phyloP scores from a whole-genome alignment of 2,113 vertebrate genomes.

The Sphyrna mokarran region DNA sequence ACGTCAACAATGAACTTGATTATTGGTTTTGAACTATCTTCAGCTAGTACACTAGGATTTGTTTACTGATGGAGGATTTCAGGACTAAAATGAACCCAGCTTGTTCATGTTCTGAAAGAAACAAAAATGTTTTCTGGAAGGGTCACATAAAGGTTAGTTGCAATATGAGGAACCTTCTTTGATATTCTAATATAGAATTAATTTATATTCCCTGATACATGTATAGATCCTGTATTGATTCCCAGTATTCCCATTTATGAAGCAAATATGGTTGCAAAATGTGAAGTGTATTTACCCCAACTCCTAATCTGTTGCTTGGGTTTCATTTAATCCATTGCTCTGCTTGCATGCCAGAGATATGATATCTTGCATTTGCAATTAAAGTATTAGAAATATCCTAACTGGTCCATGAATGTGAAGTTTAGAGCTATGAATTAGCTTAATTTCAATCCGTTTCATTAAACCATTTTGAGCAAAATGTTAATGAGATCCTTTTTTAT shows the following conservation, averaged over 20 bases:
- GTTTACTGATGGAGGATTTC: constrained; percentile 19
- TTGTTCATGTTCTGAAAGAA: neutral
- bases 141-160: constrained; percentile 10
- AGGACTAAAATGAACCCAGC: neutral
- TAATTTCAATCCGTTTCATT: neutral
- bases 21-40: neutral
- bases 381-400: neutral
- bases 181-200: neutral
- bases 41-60: neutral
- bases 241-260: neutral
- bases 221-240: neutral
- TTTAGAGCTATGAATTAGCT: neutral
- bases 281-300: neutral
- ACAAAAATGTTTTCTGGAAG: neutral
- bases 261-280: neutral
- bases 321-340: neutral
- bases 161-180: neutral
- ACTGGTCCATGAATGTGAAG: neutral
- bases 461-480: neutral
- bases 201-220: neutral
- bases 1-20: neutral
- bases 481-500: neutral
- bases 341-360: neutral
- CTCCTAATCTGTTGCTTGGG: neutral
- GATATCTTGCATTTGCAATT: neutral